phyloP scores from a whole-genome alignment of 2,888 invertebrate genomes.

The Caradrina kadenii region DNA sequence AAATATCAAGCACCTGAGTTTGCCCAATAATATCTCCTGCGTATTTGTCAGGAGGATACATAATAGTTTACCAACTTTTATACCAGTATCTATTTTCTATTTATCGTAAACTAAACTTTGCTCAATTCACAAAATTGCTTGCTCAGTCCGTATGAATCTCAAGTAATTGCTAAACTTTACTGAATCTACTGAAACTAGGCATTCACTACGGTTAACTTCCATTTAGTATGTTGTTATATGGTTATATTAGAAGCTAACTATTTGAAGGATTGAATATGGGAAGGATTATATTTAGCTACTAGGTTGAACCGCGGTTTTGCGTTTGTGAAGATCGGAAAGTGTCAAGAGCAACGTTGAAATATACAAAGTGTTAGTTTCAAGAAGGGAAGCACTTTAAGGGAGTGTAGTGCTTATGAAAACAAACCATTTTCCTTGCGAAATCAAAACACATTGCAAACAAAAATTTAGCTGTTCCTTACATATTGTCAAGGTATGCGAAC shows the following conservation, averaged over 20 bases:
- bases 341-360: no score
- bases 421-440: no score
- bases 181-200: background rate
- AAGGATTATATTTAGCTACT: background rate
- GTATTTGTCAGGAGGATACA: background rate
- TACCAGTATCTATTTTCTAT: background rate
- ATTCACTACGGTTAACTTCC: background rate
- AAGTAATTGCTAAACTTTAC: slow-evolving; percentile 13
- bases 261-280: background rate
- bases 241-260: background rate
- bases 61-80: background rate
- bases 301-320: no score
- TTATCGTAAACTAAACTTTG: background rate
- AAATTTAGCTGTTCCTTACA: no score
- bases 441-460: no score
- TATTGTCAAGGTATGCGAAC: no score
- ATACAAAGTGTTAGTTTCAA: no score
- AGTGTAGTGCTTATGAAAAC: no score
- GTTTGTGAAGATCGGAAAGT: no score
- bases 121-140: slow-evolving; percentile 2
- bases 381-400: no score
- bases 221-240: background rate
- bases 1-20: no score
- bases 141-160: slow-evolving; percentile 1
- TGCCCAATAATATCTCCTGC: no score